Evolutionary conservation across 2,797 vertebrate species (phyloP), one percentile per base, ranked within the genome.

Genomic region (Coilia nasus): DNA sequence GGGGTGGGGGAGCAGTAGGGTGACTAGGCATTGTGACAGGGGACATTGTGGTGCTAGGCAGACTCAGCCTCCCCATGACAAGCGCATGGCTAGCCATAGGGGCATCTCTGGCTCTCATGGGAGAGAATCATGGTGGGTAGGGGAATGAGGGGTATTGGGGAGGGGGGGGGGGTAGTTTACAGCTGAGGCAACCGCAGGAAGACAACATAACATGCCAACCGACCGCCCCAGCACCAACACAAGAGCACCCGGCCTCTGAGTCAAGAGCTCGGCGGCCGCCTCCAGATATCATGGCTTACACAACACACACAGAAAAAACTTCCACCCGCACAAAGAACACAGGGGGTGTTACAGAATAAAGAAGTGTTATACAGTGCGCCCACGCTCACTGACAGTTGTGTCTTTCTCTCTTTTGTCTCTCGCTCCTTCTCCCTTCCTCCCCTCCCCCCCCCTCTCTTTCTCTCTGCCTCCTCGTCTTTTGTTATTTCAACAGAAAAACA

Each of bases 401-500:
- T 86, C 60, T 86, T 60, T 84, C 82, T 91, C 46, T 50, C 19
- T 47, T 75, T 41, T 21, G 1, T 35, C 14, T 82, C 91, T 91
- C 82, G 41, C 25, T 9, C 81, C 10, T 17, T 11, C 60, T 83
- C 71, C 67, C 44, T 64, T 31, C 91, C 91, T 80, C 47, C 25
- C 10, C 56, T 11, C n/a, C 28, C 62, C 28, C 25, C 56, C 64
- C 21, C 11, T 84, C 71, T 81, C 50, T 78, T 31, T 85, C 56
- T 87, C 41, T 83, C 15, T 59, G 35, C 47, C 19, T 44, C 91
- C 62, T 84, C 59, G 64, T 47, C 71, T 50, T 87, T 81, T 83
- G 81, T 83, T 75, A 91, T 19, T 87, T 84, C 84, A 90, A 89
- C 87, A 90, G 91, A 91, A 60, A 88, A 87, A n/a, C 89, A 7